Conservation (phyloP, 2,113 vertebrate species). For the Epinephelus lanceolatus region DNA sequence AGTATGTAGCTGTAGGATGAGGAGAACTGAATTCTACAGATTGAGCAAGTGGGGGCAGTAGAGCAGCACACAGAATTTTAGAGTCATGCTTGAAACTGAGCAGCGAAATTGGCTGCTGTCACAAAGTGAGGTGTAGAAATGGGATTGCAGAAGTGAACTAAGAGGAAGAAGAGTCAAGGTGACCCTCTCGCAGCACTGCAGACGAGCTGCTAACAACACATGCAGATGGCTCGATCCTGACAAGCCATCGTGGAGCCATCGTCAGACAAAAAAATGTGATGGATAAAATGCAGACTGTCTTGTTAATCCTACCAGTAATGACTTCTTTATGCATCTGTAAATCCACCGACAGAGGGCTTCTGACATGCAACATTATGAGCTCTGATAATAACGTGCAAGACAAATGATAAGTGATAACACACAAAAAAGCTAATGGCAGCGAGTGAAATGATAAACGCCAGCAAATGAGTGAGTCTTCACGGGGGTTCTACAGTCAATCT, state of each 20-base stretch:
- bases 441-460: constrained; percentile 37
- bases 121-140: constrained; percentile 22
- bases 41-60: constrained; percentile 77
- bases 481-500: constrained; percentile 46
- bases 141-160: constrained; percentile 7
- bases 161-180: constrained; percentile 44
- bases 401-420: constrained; percentile 38
- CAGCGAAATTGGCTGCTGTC: constrained; percentile 5
- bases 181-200: constrained; percentile 34
- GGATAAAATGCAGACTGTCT: neutral
- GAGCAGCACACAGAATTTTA: constrained; percentile 46
- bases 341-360: neutral
- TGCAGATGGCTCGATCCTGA: neutral
- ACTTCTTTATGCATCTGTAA: neutral
- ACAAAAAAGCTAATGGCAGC: constrained; percentile 37
- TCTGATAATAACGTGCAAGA: constrained; percentile 31
- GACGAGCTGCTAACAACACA: neutral
- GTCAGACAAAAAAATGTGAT: neutral
- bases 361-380: constrained; percentile 22
- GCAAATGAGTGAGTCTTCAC: constrained; percentile 37
- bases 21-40: constrained; percentile 33
- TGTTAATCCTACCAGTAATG: neutral
- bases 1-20: neutral
- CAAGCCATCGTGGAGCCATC: neutral
- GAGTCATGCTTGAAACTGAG: constrained; percentile 29